phyloP scores from a whole-genome alignment of 2,888 invertebrate genomes.

The Rhabditophanes sp. region DNA sequence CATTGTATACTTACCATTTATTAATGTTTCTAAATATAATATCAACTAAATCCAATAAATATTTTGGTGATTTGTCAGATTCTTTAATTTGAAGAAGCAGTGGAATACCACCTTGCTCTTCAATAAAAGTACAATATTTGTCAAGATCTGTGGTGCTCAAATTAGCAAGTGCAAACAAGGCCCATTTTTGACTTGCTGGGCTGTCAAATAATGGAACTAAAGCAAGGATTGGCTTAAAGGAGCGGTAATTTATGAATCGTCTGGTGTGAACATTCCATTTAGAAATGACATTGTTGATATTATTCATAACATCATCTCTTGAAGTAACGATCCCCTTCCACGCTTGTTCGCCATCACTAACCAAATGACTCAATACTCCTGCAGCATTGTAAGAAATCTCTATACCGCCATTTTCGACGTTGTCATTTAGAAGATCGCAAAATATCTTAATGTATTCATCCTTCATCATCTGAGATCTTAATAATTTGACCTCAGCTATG shows the following conservation, averaged over 20 bases:
- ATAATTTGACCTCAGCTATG: slow-evolving; percentile 74
- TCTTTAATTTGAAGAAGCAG: slow-evolving; percentile 53
- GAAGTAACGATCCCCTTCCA: slow-evolving; percentile 51
- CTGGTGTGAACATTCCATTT: slow-evolving; percentile 72
- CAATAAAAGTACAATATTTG: slow-evolving; percentile 66
- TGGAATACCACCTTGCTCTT: slow-evolving; percentile 66
- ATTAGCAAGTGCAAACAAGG: slow-evolving; percentile 84
- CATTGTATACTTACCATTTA: slow-evolving; percentile 8
- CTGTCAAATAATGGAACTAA: slow-evolving; percentile 60
- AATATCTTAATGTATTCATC: slow-evolving; percentile 69
- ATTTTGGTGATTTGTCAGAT: slow-evolving; percentile 15
- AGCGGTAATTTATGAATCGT: slow-evolving; percentile 87
- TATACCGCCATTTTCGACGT: slow-evolving; percentile 73
- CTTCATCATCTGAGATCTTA: slow-evolving; percentile 69
- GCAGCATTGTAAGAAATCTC: slow-evolving; percentile 56
- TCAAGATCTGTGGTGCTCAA: slow-evolving; percentile 76
- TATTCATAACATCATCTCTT: slow-evolving; percentile 23
- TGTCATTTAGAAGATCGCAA: slow-evolving; percentile 19
- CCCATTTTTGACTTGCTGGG: slow-evolving; percentile 51
- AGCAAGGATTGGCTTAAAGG: slow-evolving; percentile 78
- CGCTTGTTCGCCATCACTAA: slow-evolving; percentile 68
- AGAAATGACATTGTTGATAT: slow-evolving; percentile 51
- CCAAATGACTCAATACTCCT: slow-evolving; percentile 78
- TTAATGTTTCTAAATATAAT: slow-evolving; percentile 21
- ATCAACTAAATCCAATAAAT: slow-evolving; percentile 15